Percentiles rank a stretch among this genome's conserved stretches.
phyloP scores from a whole-genome alignment of 1,140 invertebrate genomes.

The Cotesia typhae region DNA sequence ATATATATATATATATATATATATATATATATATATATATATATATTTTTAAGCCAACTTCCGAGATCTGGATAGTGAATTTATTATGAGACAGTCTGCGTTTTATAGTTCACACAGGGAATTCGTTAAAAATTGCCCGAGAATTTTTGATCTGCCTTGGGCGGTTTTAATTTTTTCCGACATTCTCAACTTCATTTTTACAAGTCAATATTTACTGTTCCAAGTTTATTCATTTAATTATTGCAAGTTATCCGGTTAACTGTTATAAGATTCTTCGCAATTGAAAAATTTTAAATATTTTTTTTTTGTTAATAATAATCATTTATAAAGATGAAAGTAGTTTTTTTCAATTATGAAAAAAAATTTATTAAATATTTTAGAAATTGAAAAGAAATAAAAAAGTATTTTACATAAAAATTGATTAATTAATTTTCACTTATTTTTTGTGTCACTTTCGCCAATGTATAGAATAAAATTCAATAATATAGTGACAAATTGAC shows the following conservation, averaged over 20 bases:
- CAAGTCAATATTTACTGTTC: not conserved
- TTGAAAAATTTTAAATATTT: not conserved
- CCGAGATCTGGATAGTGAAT: constrained; percentile 22
- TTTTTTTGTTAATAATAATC: too few species aligned
- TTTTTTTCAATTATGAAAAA: too few species aligned
- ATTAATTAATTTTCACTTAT: too few species aligned
- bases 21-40: not conserved
- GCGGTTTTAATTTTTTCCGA: too few species aligned
- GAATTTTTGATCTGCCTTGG: constrained; percentile 1
- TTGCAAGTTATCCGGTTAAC: too few species aligned
- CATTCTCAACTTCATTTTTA: not conserved
- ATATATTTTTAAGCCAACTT: not conserved
- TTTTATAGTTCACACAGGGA: constrained; percentile 35
- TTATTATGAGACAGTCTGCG: constrained; percentile 18
- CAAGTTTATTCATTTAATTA: too few species aligned
- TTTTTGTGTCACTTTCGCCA: too few species aligned
- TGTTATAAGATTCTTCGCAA: too few species aligned
- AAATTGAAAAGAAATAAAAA: too few species aligned
- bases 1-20: constrained; percentile 2
- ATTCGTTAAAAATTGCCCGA: constrained; percentile 33
- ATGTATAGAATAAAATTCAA: not conserved
- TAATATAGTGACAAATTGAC: not conserved
- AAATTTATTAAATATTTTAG: too few species aligned
- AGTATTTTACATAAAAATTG: too few species aligned
- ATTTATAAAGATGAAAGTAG: too few species aligned